Percentiles rank a stretch among this genome's conserved stretches.
Evolutionary conservation across 2,888 invertebrate genomes (phyloP).

Genomic region (Synanthedon formicaeformis): DNA sequence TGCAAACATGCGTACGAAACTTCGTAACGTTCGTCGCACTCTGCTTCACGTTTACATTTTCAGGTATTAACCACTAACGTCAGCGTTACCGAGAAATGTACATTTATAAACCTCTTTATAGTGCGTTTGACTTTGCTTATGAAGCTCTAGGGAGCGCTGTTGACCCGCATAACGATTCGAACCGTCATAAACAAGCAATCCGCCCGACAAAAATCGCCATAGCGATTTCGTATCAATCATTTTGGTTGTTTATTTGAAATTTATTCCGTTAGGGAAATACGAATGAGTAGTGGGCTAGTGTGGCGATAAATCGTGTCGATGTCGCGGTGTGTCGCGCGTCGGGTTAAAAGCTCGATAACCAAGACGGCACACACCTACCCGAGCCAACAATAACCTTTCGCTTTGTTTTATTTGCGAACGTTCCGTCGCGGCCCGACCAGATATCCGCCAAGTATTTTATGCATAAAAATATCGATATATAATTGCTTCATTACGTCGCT

Average conservation of each 20-base stretch:
- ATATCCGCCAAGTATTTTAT: slow-evolving; percentile 68
- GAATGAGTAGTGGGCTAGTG: slow-evolving; percentile 66
- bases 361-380: slow-evolving; percentile 63
- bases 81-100: slow-evolving; percentile 3
- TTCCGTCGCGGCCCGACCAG: slow-evolving; percentile 45
- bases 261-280: slow-evolving; percentile 60
- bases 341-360: slow-evolving; percentile 71
- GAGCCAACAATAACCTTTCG: slow-evolving; percentile 62
- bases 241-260: slow-evolving; percentile 50
- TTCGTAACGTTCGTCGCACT: slow-evolving; percentile 16
- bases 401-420: slow-evolving; percentile 64
- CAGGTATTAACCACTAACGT: slow-evolving; percentile 12
- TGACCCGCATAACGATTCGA: not conserved
- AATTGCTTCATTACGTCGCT: slow-evolving; percentile 71
- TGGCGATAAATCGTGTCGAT: slow-evolving; percentile 65
- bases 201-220: not conserved
- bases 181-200: not conserved
- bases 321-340: slow-evolving; percentile 65
- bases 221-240: slow-evolving; percentile 36
- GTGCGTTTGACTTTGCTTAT: not conserved
- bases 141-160: not conserved
- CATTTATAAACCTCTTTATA: slow-evolving; percentile 2
- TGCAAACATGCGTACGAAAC: slow-evolving; percentile 14
- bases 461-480: slow-evolving; percentile 72
- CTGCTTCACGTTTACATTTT: slow-evolving; percentile 17